phyloP scores from a whole-genome alignment of 2,113 vertebrate genomes.

The Hyperoodon ampullatus region DNA sequence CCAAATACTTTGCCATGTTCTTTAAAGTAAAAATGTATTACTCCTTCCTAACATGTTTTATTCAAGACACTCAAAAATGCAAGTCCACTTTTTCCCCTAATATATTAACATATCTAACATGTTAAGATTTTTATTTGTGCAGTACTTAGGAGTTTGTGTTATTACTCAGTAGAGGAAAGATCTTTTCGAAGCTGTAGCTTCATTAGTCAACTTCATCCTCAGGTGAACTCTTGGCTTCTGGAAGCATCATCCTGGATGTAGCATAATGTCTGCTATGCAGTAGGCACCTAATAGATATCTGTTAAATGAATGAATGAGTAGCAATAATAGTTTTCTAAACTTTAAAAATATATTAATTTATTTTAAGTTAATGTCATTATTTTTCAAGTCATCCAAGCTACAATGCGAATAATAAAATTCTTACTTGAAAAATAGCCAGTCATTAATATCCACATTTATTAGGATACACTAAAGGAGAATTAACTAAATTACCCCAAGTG shows the following conservation, averaged over 20 bases:
- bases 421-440: background rate
- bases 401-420: background rate
- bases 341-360: background rate
- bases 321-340: background rate
- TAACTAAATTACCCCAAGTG: background rate
- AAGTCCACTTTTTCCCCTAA: background rate
- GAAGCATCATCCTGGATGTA: background rate
- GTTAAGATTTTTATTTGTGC: background rate
- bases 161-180: background rate
- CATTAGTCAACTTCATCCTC: background rate
- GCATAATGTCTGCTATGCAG: background rate
- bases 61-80: background rate
- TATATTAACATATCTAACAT: background rate
- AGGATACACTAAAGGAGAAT: background rate
- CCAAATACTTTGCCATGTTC: background rate
- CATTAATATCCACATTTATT: background rate
- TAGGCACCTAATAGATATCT: background rate
- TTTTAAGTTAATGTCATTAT: background rate
- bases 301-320: background rate
- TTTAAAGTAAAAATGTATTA: background rate
- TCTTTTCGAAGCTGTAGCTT: background rate
- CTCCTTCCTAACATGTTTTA: background rate
- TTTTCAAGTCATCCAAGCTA: background rate
- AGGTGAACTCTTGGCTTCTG: background rate
- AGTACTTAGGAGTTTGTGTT: background rate